Conservation (phyloP, 2,113 vertebrate species). For the Shinisaurus crocodilurus region DNA sequence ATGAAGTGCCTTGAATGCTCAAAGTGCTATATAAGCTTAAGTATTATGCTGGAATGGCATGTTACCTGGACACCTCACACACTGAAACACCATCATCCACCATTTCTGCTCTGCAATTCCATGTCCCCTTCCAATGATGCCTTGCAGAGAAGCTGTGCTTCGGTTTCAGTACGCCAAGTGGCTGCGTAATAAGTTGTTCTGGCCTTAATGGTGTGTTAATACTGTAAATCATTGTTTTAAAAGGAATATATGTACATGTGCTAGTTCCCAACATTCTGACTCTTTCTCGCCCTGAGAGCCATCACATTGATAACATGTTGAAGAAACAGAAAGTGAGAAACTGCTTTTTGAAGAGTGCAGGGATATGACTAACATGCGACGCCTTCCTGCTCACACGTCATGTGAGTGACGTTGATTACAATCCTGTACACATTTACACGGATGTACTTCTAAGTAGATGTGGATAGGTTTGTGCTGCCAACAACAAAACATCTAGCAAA, state of each 20-base stretch:
- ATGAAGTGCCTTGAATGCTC: background rate
- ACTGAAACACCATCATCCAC: background rate
- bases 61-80: background rate
- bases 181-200: background rate
- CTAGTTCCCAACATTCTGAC: background rate
- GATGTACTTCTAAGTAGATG: too few relatives aligned
- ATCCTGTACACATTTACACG: too few relatives aligned
- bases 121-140: background rate
- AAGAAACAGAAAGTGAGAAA: background rate
- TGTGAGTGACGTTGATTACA: too few relatives aligned
- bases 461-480: too few relatives aligned
- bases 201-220: background rate
- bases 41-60: background rate
- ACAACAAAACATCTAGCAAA: too few relatives aligned
- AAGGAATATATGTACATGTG: background rate
- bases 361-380: background rate
- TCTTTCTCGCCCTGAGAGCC: background rate
- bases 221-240: slow-evolving; percentile 2
- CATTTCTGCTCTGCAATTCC: background rate
- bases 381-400: too few relatives aligned
- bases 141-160: background rate
- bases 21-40: background rate
- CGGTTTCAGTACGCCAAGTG: background rate
- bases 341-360: background rate
- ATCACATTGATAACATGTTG: background rate